These are phyloP conservation scores for Candoia aspera DNA, from an alignment of 2,113 vertebrate genomes.

Conservation along the genomic window DNA sequence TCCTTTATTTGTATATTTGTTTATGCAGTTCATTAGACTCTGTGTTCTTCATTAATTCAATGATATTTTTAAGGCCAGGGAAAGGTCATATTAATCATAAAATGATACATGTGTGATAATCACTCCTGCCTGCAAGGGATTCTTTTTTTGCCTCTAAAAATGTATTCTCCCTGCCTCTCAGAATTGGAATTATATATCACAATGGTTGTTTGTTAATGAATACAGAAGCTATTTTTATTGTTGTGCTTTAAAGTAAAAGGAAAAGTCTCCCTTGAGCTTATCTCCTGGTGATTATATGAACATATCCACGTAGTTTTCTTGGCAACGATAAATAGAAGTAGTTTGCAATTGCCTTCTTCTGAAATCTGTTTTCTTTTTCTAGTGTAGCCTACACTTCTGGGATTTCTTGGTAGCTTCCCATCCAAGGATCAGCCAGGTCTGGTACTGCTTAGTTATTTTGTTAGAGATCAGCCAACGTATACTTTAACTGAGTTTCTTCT, in stretches of 20 bases:
- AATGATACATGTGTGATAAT: slow-evolving; percentile 7
- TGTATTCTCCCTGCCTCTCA: too few species aligned
- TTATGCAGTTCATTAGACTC: slow-evolving; percentile 18
- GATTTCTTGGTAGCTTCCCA: not conserved
- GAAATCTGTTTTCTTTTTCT: not conserved
- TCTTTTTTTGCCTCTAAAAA: not conserved
- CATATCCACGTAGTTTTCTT: not conserved
- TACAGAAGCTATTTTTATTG: not conserved
- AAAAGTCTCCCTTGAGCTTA: not conserved
- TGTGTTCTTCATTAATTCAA: slow-evolving; percentile 24
- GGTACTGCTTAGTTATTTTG: not conserved
- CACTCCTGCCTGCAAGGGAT: not conserved
- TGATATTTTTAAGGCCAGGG: slow-evolving; percentile 15
- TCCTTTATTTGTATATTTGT: slow-evolving; percentile 15
- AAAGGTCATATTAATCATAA: slow-evolving; percentile 21
- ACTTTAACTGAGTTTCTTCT: not conserved
- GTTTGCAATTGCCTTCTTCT: not conserved
- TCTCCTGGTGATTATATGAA: not conserved
- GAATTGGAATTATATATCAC: not conserved
- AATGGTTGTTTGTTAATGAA: not conserved
- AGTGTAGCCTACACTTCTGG: not conserved
- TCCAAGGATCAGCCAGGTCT: not conserved
- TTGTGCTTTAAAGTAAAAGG: not conserved
- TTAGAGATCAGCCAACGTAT: not conserved
- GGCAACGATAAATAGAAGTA: not conserved